Conservation (phyloP, 2,888 invertebrate species). For the Lithophane leautieri region DNA sequence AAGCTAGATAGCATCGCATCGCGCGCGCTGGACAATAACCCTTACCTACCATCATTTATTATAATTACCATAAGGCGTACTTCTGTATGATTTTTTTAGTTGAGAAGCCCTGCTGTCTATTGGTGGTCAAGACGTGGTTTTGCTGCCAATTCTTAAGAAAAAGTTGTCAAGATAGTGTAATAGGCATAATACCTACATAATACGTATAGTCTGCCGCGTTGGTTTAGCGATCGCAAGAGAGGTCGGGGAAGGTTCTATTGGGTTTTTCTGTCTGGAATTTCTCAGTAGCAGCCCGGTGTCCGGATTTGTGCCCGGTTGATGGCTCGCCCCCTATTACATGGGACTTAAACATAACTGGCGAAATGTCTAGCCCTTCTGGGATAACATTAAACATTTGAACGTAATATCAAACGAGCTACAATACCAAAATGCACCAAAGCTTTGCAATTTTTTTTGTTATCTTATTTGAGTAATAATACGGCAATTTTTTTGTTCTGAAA, state of each 20-base stretch:
- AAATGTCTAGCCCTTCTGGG: too few species aligned
- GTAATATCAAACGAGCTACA: too few species aligned
- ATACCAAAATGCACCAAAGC: too few species aligned
- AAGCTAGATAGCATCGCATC: conserved; percentile 87
- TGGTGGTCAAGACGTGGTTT: conserved; percentile 13
- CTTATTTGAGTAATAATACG: background rate
- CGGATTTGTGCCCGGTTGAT: background rate
- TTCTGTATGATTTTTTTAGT: conserved; percentile 69
- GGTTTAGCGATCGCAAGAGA: background rate
- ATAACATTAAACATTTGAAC: too few species aligned
- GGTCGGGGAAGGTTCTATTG: too few species aligned
- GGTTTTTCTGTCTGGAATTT: background rate
- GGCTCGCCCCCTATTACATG: too few species aligned
- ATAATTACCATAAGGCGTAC: conserved; percentile 82
- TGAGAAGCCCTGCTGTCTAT: conserved; percentile 26
- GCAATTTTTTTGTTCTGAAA: background rate
- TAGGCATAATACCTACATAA: background rate
- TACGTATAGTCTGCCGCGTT: background rate
- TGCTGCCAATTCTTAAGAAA: background rate
- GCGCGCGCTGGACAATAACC: conserved; percentile 89
- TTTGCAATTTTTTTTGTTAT: background rate
- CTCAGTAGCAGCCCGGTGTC: background rate
- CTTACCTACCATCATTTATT: conserved; percentile 85
- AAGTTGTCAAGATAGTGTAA: background rate
- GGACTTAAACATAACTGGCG: too few species aligned